phyloP scores from a whole-genome alignment of 2,888 invertebrate genomes.

The Eristalis pertinax region DNA sequence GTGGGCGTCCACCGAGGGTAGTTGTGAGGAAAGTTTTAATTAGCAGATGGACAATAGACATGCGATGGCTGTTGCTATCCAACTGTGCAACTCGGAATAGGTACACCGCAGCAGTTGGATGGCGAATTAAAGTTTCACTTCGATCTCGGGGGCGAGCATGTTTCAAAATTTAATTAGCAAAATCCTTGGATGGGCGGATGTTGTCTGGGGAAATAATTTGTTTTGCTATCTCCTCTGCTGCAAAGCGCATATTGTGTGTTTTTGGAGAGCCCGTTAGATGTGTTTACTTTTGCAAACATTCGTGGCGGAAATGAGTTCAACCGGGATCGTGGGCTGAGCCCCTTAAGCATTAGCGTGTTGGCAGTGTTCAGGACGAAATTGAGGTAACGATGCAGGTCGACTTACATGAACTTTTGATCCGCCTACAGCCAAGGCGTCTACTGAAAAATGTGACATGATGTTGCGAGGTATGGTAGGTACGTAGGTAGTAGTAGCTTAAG shows the following conservation, averaged over 20 bases:
- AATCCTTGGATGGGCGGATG: neutral
- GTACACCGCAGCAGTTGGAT: neutral
- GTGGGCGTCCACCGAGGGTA: conserved; percentile 3
- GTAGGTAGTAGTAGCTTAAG: no score
- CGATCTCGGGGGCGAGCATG: neutral
- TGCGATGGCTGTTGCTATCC: neutral
- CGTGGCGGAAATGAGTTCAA: neutral
- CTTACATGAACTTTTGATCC: no score
- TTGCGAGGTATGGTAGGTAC: no score
- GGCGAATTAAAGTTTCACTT: neutral
- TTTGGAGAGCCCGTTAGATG: neutral
- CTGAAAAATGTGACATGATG: no score
- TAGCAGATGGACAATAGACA: conserved; percentile 29
- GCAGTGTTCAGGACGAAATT: neutral
- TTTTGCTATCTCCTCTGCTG: neutral
- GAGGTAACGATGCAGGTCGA: neutral
- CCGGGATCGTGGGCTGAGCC: neutral
- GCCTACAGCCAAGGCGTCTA: no score
- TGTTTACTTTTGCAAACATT: neutral
- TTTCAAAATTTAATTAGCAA: neutral
- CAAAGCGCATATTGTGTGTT: neutral
- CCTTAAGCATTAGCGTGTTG: neutral
- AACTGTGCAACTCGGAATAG: neutral
- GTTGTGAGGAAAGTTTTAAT: conserved; percentile 36
- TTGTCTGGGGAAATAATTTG: neutral